Conservation (phyloP, 2,797 vertebrate species). For the Lithobates pipiens region DNA sequence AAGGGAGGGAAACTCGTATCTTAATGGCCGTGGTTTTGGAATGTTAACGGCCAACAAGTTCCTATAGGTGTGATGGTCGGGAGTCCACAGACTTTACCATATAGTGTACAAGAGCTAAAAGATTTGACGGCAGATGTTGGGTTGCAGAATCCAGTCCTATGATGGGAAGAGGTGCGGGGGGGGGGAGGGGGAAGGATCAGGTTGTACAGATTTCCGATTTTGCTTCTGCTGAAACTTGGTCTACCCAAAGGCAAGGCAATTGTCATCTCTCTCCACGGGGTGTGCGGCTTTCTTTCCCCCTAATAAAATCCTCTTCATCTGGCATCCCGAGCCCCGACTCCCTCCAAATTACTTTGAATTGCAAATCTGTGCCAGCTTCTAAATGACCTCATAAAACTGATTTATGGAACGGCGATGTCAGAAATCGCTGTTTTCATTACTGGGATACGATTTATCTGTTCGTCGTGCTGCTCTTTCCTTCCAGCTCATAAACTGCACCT, state of each 20-base stretch:
- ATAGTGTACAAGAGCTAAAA: too few species aligned
- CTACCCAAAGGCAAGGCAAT: background rate
- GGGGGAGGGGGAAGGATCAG: too few species aligned
- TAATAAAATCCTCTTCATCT: slow-evolving; percentile 33
- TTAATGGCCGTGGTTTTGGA: too few species aligned
- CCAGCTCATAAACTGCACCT: slow-evolving; percentile 44
- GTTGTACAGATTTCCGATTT: background rate
- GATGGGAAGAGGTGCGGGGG: too few species aligned
- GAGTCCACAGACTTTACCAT: too few species aligned
- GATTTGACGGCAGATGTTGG: too few species aligned
- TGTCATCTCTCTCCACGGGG: slow-evolving; percentile 10
- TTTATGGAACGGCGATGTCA: slow-evolving; percentile 44
- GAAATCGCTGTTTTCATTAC: slow-evolving; percentile 49
- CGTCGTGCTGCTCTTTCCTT: slow-evolving; percentile 24
- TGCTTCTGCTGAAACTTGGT: too few species aligned
- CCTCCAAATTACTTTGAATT: slow-evolving; percentile 52
- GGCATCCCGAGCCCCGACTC: slow-evolving; percentile 29
- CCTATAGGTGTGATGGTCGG: too few species aligned
- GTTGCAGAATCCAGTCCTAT: too few species aligned
- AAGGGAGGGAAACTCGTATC: too few species aligned
- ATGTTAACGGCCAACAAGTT: too few species aligned
- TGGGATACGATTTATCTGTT: slow-evolving; percentile 48
- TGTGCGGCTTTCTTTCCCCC: background rate
- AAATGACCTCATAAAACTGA: slow-evolving; percentile 58
- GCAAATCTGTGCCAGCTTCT: slow-evolving; percentile 52